Evolutionary conservation across 2,888 invertebrate genomes (phyloP), one percentile per base, ranked within the genome.

Genomic region (Panorpa germanica): DNA sequence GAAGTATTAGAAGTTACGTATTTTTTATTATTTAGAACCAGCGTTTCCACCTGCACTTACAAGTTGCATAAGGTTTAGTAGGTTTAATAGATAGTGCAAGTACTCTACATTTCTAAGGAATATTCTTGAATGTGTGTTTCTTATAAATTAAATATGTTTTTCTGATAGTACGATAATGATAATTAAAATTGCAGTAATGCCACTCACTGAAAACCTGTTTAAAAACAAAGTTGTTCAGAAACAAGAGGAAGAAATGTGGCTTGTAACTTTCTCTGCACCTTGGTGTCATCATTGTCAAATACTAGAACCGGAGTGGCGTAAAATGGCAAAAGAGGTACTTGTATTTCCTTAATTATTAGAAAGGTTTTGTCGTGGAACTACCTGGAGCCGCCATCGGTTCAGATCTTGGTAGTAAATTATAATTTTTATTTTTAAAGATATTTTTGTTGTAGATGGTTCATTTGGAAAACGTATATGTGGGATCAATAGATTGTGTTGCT

Each of bases 261-360:
- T 72, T 14, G 65, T 78, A 3, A 74, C 75, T 51, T 78, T 67
- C 50, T 76, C 60, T 46, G 73, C 72, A 8, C 70, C 74, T 1
- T 76, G 75, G 75, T 80, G 78, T 52, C 69, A 66, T 3, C 75
- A 75, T 1, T 80, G 78, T 45, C 69, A 70, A 42, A 63, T 66
- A 44, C 51, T 80, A 37, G 61, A 64, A 7, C 68, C 72, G 2
- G 65, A 75, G 41, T 76, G 70, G 65, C 57, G 70, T 23, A 57
- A 59, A 43, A 53, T 77, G 18, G 73, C 75, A 3, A 64, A 62
- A 46, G 52, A 61, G 35, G 50, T 61, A 37, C 42, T 38, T 27
- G 24, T n/a, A n/a, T n/a, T n/a, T n/a, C n/a, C n/a, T n/a, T n/a
- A n/a, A n/a, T n/a, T n/a, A n/a, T n/a, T n/a, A n/a, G n/a, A n/a